Evolutionary conservation across 2,888 invertebrate species (phyloP).

Genomic region (Oxycera nigricornis): DNA sequence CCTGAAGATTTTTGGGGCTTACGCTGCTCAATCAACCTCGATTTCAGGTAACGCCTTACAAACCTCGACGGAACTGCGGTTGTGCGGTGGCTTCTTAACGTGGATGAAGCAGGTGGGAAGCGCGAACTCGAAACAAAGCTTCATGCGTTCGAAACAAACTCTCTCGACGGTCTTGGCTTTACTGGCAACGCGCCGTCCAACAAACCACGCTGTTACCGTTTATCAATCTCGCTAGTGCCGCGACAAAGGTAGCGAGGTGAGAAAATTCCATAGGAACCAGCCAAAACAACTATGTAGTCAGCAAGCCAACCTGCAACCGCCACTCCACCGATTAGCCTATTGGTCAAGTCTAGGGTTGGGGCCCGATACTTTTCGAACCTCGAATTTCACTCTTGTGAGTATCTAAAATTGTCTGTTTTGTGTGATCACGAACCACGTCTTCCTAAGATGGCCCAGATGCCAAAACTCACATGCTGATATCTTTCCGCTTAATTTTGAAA

Average conservation of each 20-base stretch:
- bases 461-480: too few relatives aligned
- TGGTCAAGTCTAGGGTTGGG: conserved; percentile 14
- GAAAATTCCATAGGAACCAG: conserved; percentile 42
- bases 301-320: not conserved
- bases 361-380: not conserved
- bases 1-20: not conserved
- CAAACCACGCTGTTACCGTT: conserved; percentile 41
- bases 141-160: conserved; percentile 42
- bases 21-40: conserved; percentile 4
- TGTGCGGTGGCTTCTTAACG: not conserved
- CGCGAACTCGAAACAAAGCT: conserved; percentile 35
- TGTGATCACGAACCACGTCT: too few relatives aligned
- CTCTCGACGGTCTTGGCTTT: conserved; percentile 45
- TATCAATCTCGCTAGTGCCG: conserved; percentile 40
- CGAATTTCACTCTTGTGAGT: too few relatives aligned
- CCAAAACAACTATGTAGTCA: conserved; percentile 1
- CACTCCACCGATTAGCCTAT: not conserved
- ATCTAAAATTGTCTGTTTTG: too few relatives aligned
- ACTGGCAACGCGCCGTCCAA: conserved; percentile 42
- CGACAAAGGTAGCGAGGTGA: conserved; percentile 39
- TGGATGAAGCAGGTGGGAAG: conserved; percentile 26
- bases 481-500: too few relatives aligned
- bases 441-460: too few relatives aligned
- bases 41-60: not conserved
- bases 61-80: not conserved